Percentiles rank a stretch among this genome's conserved stretches.
Conservation (phyloP, 2,797 vertebrate species). For the Podarcis lilfordi region DNA sequence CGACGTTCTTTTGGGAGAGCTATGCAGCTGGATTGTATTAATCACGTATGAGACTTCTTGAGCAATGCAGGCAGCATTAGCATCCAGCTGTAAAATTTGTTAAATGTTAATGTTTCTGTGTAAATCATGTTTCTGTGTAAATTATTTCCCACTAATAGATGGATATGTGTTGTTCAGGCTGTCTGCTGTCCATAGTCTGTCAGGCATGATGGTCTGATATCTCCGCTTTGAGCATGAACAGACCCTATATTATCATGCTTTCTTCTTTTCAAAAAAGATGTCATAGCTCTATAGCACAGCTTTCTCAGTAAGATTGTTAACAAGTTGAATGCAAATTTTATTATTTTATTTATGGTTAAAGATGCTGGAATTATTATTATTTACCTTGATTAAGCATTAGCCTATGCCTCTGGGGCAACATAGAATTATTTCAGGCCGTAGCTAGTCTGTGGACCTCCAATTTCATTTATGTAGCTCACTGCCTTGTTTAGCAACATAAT, state of each 20-base stretch:
- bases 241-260: not conserved
- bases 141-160: slow-evolving; percentile 2
- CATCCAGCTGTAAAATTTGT: not conserved
- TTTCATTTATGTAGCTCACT: not conserved
- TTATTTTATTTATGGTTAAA: not conserved
- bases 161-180: not conserved
- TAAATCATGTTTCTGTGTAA: not conserved
- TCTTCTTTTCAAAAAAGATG: not conserved
- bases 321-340: not conserved
- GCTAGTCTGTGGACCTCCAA: not conserved
- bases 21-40: not conserved
- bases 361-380: not conserved
- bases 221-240: not conserved
- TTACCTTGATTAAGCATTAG: not conserved
- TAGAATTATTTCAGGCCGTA: not conserved
- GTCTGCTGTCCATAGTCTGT: not conserved
- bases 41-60: not conserved
- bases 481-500: not conserved
- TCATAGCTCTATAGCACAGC: not conserved
- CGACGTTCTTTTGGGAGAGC: not conserved
- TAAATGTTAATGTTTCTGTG: not conserved
- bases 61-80: accelerated
- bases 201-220: slow-evolving; percentile 5
- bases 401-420: not conserved
- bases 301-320: not conserved